phyloP scores from a whole-genome alignment of 2,797 vertebrate species.

The Carapus acus region DNA sequence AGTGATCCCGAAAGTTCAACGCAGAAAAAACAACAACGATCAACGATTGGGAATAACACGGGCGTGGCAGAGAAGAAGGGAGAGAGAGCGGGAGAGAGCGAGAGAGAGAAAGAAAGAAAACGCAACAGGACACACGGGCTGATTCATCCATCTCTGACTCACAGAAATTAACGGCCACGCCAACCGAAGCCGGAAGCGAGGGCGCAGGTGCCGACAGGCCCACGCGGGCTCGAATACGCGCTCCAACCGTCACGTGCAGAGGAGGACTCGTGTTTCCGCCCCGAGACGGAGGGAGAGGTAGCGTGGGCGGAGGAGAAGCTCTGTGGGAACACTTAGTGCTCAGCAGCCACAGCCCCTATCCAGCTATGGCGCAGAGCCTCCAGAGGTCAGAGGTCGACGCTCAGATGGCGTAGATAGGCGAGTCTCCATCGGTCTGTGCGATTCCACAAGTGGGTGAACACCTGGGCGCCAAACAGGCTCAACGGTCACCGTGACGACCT shows the following conservation, averaged over 20 bases:
- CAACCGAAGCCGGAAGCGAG: conserved; percentile 11
- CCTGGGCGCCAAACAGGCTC: no score
- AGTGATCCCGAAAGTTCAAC: no score
- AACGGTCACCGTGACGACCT: no score
- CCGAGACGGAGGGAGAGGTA: no score
- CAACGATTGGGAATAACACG: conserved; percentile 8
- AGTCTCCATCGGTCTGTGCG: no score
- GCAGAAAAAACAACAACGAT: not conserved
- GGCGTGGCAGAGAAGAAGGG: conserved; percentile 29
- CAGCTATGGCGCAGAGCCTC: not conserved
- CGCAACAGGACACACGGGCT: no score
- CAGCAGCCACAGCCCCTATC: conserved; percentile 22
- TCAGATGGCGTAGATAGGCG: no score
- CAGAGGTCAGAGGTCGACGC: not conserved
- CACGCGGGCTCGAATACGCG: no score
- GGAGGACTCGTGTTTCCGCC: no score
- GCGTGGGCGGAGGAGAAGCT: conserved; percentile 6
- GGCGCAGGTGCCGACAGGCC: conserved; percentile 10
- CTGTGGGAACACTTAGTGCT: conserved; percentile 10
- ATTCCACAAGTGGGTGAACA: no score
- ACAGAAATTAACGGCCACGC: conserved; percentile 26
- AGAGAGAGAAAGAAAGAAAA: conserved; percentile 22
- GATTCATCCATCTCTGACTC: no score
- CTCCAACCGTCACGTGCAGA: not conserved
- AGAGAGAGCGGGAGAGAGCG: conserved; percentile 13